Evolutionary conservation across 1,140 invertebrate species (phyloP).

Genomic region (Cyphomyrmex costatus): DNA sequence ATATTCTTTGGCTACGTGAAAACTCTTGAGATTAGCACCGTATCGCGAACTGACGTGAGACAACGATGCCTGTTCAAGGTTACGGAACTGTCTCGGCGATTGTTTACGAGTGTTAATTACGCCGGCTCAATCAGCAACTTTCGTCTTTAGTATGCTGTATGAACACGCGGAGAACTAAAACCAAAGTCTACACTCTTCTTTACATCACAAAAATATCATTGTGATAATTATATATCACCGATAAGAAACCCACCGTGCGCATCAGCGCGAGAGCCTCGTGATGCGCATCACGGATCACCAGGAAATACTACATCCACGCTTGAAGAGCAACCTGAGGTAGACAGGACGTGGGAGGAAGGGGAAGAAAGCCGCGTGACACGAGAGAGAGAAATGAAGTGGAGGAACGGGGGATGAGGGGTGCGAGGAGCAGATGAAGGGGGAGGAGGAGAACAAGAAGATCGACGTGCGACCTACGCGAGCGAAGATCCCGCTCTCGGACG

Average conservation of each 20-base stretch:
- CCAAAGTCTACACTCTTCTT: neutral
- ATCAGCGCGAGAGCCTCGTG: conserved; percentile 57
- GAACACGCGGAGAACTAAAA: too few relatives aligned
- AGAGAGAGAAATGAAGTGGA: conserved; percentile 38
- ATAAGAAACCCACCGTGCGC: conserved; percentile 41
- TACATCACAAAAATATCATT: neutral
- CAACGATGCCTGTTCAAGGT: neutral
- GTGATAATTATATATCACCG: conserved; percentile 25
- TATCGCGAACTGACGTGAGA: conserved; percentile 11
- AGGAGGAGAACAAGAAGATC: conserved; percentile 40
- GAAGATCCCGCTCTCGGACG: conserved; percentile 43
- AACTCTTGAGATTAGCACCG: neutral
- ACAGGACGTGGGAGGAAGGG: conserved; percentile 38
- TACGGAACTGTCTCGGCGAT: neutral
- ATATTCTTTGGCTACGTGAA: neutral
- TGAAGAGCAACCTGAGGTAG: conserved; percentile 31
- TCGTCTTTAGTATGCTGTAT: conserved; percentile 22
- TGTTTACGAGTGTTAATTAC: conserved; percentile 11
- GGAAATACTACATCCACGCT: conserved; percentile 66
- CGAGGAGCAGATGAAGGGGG: neutral
- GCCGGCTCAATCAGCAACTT: conserved; percentile 28
- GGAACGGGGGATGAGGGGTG: neutral
- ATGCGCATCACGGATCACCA: conserved; percentile 65
- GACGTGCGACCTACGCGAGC: conserved; percentile 19
- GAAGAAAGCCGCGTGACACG: conserved; percentile 24